A percentile compares a stretch with the other conserved stretches of the same genome.
Conservation (phyloP, 37 sponge, comb jelly and placozoan genomes). For the Tethya wilhelma region DNA sequence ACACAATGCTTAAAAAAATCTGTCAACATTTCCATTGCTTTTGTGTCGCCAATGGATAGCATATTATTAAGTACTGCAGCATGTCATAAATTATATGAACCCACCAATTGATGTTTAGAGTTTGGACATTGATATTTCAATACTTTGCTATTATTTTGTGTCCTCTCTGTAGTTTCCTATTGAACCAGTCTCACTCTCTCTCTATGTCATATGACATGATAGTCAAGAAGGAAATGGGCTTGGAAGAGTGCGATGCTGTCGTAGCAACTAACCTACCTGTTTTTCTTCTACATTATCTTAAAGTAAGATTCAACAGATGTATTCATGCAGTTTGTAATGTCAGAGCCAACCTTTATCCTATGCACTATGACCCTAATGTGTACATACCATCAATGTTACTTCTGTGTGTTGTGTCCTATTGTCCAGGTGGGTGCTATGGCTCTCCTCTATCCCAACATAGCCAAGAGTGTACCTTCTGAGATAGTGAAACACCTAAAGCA, state of each 20-base stretch:
- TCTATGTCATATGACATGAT: constrained; percentile 26
- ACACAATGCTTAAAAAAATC: too few relatives aligned
- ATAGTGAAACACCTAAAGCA: constrained; percentile 46
- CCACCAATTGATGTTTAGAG: too few relatives aligned
- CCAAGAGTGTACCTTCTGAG: constrained; percentile 37
- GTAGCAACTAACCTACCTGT: constrained; percentile 59
- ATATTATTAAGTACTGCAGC: too few relatives aligned
- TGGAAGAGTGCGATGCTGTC: constrained; percentile 49
- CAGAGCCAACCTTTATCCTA: background rate
- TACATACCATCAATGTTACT: background rate
- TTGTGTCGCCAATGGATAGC: too few relatives aligned
- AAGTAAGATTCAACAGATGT: too few relatives aligned
- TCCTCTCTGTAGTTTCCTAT: constrained; percentile 17
- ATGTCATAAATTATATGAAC: too few relatives aligned
- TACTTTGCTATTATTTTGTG: background rate
- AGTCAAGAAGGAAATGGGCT: constrained; percentile 22
- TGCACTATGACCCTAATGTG: background rate
- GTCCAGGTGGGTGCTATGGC: constrained; percentile 67
- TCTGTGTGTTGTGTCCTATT: background rate
- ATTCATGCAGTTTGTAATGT: background rate
- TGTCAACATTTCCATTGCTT: too few relatives aligned
- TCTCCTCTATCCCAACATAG: constrained; percentile 40
- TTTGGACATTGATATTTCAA: too few relatives aligned
- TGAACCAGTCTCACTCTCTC: constrained; percentile 47
- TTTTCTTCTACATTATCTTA: constrained; percentile 55